Evolutionary conservation across 2,113 vertebrate genomes (phyloP), one percentile per base, ranked within the genome.

Genomic region (Pavo muticus): DNA sequence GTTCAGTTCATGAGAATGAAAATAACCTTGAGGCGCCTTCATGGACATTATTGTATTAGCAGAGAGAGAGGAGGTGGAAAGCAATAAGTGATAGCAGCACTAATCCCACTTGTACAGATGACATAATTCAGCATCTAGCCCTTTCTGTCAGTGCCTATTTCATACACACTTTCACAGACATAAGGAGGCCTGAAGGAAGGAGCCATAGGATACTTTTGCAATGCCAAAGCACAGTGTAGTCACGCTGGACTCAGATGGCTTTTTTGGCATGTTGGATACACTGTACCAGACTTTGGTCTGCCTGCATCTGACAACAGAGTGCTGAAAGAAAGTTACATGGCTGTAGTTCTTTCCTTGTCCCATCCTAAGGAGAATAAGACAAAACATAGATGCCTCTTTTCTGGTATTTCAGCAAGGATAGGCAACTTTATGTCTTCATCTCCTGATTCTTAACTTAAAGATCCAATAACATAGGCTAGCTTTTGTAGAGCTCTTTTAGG

Each of bases 1-100:
- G 6, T 6, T 88, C 32, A 35, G 6, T 15, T 47, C 7, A 3
- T 3, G 0, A 6, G 30, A 71, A 25, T 21, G 2, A 18, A 44
- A 79, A 32, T 17, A 72, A 13, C 13, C 37, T 40, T 64, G 30
- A 87, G 16, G 12, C n/a, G 23, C 25, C 30, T 69, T 23, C 50
- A 39, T 17, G 10, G 29, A 17, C 6, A 35, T 39, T 18, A 20
- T 11, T 17, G 24, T 37, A 35, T 42, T n/a, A 18, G 13, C 35
- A 5, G 3, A 9, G 7, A 5, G 4, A 67, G 24, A 84, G 9
- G 18, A 45, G 17, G 4, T 5, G 2, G 15, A 65, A 78, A 50
- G 11, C 14, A 65, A 15, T 4, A 21, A 30, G 0, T 57, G 14
- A 23, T 39, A 29, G 4, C 45, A 67, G 5, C 5, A n/a, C 9